Percentiles rank a stretch among this genome's conserved stretches.
phyloP scores from a whole-genome alignment of 2,888 invertebrate species.

The Tenthredo distinguenda region DNA sequence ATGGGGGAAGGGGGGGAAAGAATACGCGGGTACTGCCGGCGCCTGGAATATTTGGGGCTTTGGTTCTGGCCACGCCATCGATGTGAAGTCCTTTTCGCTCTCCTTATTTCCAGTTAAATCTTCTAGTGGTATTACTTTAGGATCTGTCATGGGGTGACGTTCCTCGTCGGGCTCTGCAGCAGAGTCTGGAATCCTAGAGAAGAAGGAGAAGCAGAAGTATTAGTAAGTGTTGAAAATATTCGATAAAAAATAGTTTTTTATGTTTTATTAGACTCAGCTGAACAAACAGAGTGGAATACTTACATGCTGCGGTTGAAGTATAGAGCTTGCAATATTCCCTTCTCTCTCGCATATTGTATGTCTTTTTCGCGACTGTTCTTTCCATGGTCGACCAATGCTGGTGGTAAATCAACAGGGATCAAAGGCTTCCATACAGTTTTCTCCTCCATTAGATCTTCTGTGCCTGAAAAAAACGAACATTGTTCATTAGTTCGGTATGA shows the following conservation, averaged over 20 bases:
- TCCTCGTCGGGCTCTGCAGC: slow-evolving; percentile 93
- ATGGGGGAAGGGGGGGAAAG: slow-evolving; percentile 74
- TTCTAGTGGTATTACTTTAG: slow-evolving; percentile 92
- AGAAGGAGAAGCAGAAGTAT: neutral
- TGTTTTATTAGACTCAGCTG: neutral
- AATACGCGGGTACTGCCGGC: slow-evolving; percentile 57
- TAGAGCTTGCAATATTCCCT: slow-evolving; percentile 89
- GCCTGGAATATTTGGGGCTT: slow-evolving; percentile 83
- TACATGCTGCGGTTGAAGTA: slow-evolving; percentile 89
- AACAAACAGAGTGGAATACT: slow-evolving; percentile 59
- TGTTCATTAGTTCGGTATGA: neutral
- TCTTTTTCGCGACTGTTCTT: slow-evolving; percentile 92
- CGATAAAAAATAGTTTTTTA: slow-evolving; percentile 42
- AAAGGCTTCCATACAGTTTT: slow-evolving; percentile 88
- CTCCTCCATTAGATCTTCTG: slow-evolving; percentile 90
- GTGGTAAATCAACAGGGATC: slow-evolving; percentile 85
- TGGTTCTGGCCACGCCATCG: slow-evolving; percentile 91
- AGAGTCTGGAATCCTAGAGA: slow-evolving; percentile 88
- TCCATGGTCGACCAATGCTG: slow-evolving; percentile 85
- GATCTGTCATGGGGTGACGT: slow-evolving; percentile 87
- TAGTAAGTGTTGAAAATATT: neutral
- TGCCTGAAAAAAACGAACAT: slow-evolving; percentile 62
- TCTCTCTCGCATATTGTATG: slow-evolving; percentile 92
- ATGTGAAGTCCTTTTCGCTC: slow-evolving; percentile 88
- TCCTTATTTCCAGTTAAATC: slow-evolving; percentile 92